A percentile compares a stretch with the other conserved stretches of the same genome.
phyloP scores from a whole-genome alignment of 2,113 vertebrate species.

The Mesitornis unicolor region DNA sequence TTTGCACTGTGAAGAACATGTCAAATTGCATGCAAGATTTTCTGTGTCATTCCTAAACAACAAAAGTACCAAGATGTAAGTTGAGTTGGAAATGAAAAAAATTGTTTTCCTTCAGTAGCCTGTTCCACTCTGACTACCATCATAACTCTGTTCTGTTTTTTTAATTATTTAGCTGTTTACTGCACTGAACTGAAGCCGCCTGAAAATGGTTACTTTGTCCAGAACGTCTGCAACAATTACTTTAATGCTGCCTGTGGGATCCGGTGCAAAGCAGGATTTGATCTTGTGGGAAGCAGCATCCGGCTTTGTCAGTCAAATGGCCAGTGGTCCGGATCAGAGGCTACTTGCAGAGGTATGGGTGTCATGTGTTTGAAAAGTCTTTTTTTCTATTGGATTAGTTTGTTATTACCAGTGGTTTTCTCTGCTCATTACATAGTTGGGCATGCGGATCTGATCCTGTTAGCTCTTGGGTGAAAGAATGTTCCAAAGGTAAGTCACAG shows the following conservation, averaged over 20 bases:
- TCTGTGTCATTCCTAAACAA: not conserved
- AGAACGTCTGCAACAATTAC: constrained; percentile 92
- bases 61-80: not conserved
- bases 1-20: not conserved
- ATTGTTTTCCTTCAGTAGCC: not conserved
- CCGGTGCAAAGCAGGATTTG: constrained; percentile 87
- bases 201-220: constrained; percentile 92
- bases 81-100: not conserved
- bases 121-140: not conserved
- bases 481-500: not conserved
- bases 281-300: constrained; percentile 89
- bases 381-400: not conserved
- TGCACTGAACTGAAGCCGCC: constrained; percentile 86
- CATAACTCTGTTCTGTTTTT: not conserved
- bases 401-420: not conserved
- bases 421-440: not conserved
- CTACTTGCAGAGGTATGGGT: constrained; percentile 85
- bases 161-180: constrained; percentile 79
- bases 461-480: not conserved
- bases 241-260: constrained; percentile 94
- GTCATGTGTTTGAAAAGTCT: not conserved
- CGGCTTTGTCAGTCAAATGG: constrained; percentile 89
- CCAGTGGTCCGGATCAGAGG: constrained; percentile 87
- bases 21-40: not conserved
- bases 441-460: not conserved